These are phyloP conservation scores for Altica lythri DNA, from an alignment of 2,888 invertebrate species.

Conservation along the genomic window DNA sequence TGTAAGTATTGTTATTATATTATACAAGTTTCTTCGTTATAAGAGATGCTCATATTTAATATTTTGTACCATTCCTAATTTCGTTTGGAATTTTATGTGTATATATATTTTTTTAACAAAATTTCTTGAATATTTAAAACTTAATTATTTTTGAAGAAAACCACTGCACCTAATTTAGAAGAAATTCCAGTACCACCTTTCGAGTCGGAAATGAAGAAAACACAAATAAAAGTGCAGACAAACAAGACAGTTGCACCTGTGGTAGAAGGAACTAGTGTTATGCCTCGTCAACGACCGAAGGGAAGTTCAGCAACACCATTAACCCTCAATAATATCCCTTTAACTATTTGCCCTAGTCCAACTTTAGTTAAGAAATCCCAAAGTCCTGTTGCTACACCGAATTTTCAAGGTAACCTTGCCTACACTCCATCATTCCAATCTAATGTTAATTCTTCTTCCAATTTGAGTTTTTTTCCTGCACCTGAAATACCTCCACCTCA, in stretches of 20 bases:
- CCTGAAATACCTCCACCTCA: conserved; percentile 52
- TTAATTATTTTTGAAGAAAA: conserved; percentile 71
- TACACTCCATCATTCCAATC: conserved; percentile 39
- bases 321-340: conserved; percentile 57
- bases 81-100: background rate
- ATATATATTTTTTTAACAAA: background rate
- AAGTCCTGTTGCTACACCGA: conserved; percentile 47
- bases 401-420: conserved; percentile 36
- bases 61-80: background rate
- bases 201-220: conserved; percentile 71
- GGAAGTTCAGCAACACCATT: conserved; percentile 60
- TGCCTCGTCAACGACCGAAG: conserved; percentile 82
- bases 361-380: conserved; percentile 56
- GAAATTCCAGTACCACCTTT: conserved; percentile 68
- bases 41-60: too few species aligned
- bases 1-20: too few species aligned
- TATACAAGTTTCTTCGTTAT: too few species aligned
- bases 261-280: conserved; percentile 78
- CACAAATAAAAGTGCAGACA: conserved; percentile 55
- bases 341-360: conserved; percentile 63
- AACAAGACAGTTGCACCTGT: conserved; percentile 55
- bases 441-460: conserved; percentile 25
- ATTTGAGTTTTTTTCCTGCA: conserved; percentile 41
- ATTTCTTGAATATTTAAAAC: conserved; percentile 3
- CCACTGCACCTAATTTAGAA: conserved; percentile 66